Percentiles rank a stretch among this genome's conserved stretches.
Evolutionary conservation across 2,113 vertebrate species (phyloP).

Genomic region (Tragelaphus strepsiceros): DNA sequence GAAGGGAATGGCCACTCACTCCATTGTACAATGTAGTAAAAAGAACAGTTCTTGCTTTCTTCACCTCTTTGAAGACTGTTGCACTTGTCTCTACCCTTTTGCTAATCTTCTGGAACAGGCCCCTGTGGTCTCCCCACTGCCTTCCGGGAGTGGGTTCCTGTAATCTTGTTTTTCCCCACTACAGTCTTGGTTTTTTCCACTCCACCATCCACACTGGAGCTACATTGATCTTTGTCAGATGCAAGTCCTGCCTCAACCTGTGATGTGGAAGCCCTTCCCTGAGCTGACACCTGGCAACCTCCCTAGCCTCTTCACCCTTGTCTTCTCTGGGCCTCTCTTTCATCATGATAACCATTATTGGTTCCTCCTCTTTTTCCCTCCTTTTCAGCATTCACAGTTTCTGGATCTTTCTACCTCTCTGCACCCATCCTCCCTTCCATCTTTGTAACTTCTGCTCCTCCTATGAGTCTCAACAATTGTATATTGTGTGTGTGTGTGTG

Average conservation of each 20-base stretch:
- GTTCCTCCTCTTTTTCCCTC: not conserved
- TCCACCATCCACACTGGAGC: not conserved
- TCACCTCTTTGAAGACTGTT: not conserved
- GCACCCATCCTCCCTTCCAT: not conserved
- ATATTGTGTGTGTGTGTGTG: not conserved
- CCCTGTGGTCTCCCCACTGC: rapidly evolving
- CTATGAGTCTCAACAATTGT: not conserved
- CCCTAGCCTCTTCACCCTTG: not conserved
- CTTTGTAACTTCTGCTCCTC: not conserved
- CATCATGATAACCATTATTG: not conserved
- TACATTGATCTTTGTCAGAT: not conserved
- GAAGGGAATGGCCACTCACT: not conserved
- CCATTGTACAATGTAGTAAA: not conserved
- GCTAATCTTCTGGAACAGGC: not conserved
- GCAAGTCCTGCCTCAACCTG: not conserved
- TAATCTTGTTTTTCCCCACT: too few relatives aligned
- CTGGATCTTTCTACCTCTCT: not conserved
- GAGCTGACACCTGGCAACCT: too few relatives aligned
- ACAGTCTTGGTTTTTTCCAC: not conserved
- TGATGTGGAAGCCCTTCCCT: not conserved
- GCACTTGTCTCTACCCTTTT: not conserved
- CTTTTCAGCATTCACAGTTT: not conserved
- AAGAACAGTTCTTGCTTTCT: not conserved
- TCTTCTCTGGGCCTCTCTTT: not conserved
- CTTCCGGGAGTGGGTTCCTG: too few relatives aligned